A percentile compares a stretch with the other conserved stretches of the same genome.
phyloP scores from a whole-genome alignment of 2,888 invertebrate genomes.

The Synergus laeviventris region DNA sequence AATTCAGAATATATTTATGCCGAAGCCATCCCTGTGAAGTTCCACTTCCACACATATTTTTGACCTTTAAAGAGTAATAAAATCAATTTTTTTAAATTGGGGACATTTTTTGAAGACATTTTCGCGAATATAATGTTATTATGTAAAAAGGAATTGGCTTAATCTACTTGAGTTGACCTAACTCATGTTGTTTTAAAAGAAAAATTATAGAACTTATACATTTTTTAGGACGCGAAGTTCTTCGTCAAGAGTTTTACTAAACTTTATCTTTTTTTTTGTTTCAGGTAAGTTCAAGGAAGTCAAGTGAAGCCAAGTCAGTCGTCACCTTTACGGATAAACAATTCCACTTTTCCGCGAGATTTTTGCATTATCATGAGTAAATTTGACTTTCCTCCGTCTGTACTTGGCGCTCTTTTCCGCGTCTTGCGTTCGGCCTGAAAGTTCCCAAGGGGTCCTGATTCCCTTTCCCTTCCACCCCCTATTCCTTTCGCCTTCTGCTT shows the following conservation, averaged over 20 bases:
- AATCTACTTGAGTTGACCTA: too few species aligned
- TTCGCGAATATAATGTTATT: too few species aligned
- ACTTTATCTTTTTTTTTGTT: conserved; percentile 49
- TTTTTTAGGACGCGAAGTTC: too few species aligned
- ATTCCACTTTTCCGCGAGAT: conserved; percentile 59
- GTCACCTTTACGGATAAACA: conserved; percentile 57
- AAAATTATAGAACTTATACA: too few species aligned
- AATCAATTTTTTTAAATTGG: too few species aligned
- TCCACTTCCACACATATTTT: too few species aligned
- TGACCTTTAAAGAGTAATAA: too few species aligned
- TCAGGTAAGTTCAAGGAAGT: conserved; percentile 54
- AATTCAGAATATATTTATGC: not conserved
- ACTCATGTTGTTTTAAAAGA: too few species aligned
- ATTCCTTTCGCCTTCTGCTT: conserved; percentile 40
- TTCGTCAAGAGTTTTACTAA: too few species aligned
- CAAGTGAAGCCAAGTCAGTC: conserved; percentile 19
- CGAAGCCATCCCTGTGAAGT: too few species aligned
- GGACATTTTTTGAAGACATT: too few species aligned
- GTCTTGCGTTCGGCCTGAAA: conserved; percentile 38
- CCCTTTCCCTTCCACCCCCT: conserved; percentile 35
- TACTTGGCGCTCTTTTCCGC: conserved; percentile 41
- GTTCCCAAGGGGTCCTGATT: conserved; percentile 53
- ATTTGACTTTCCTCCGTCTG: conserved; percentile 65
- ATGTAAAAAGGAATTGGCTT: too few species aligned
- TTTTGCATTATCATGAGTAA: conserved; percentile 71